Base-by-base conservation (phyloP, 2,113 vertebrate genomes). In the Pseudopodoces humilis region DNA sequence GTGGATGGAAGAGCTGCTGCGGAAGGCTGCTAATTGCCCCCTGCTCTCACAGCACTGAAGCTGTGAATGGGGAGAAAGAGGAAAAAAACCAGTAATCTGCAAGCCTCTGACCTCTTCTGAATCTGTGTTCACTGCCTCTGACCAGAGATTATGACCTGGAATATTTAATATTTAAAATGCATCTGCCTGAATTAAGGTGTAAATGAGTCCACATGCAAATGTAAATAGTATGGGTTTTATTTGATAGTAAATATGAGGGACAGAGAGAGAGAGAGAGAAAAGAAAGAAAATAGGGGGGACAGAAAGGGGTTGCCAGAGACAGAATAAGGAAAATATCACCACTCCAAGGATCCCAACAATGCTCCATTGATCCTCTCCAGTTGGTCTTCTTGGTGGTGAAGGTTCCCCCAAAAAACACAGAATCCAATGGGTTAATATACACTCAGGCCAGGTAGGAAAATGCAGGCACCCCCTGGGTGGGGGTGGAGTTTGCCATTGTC, bases 261-360 rank as follows among this genome's bases (percentile, higher is more conserved):
- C 15, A 16, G 37, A 39, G 37, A 39, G 37, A 39, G 37, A 39
- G 37, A 39, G 37, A 39, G 37, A 39, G 31, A 46, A 47, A n/a
- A 39, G 39, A 31, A 3, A 80, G 50, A 47, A 20, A 68, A 39
- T 11, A 39, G 17, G 13, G 8, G 3, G 28, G 23, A 14, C 5
- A 49, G 52, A 58, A 39, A 28, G 18, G 33, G 22, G 39, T 5
- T 27, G 27, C 17, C n/a, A 49, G 19, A 21, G 22, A 27, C 5
- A 68, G n/a, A 68, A 27, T 81, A 39, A 69, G 13, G 23, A 7
- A 39, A 41, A 39, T 58, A 39, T 11, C 28, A 58, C 9, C 17
- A n/a, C 22, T 33, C 22, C 3, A 1, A 21, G 22, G 17, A 68
- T 17, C 17, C n/a, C 7, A 17, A 1, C 0, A 0, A 39, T 14